Conservation (phyloP, 2,888 invertebrate species). For the Drosophila kanekoi region DNA sequence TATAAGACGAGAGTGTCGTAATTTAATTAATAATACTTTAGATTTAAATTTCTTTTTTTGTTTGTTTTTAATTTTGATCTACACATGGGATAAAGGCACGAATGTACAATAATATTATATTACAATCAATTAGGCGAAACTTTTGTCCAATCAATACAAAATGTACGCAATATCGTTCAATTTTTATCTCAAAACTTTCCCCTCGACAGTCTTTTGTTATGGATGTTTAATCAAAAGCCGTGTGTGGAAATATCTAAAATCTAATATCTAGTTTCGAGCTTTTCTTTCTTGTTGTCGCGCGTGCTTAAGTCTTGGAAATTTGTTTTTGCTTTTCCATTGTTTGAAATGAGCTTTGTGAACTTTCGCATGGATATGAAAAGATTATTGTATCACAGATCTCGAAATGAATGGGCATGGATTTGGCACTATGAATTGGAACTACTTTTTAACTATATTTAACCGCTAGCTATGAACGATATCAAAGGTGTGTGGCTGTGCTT, state of each 20-base stretch:
- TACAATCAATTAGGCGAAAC: conserved; percentile 8
- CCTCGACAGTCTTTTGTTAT: conserved; percentile 44
- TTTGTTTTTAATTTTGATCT: conserved; percentile 34
- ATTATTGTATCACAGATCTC: conserved; percentile 73
- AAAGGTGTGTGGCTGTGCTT: not conserved
- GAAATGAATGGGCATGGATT: conserved; percentile 56
- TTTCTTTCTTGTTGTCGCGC: conserved; percentile 10
- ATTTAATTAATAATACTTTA: not conserved
- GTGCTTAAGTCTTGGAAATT: too few relatives aligned
- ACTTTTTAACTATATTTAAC: not conserved
- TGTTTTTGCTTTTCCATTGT: not conserved
- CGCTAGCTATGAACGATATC: conserved; percentile 3
- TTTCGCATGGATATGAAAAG: conserved; percentile 57
- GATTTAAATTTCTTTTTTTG: conserved; percentile 1
- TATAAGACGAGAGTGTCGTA: conserved; percentile 36
- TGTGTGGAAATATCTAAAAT: conserved; percentile 1
- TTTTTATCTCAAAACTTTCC: conserved; percentile 27
- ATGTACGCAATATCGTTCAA: conserved; percentile 10
- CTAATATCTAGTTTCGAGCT: conserved; percentile 13
- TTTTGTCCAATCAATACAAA: conserved; percentile 29
- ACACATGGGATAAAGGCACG: conserved; percentile 52
- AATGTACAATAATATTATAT: conserved; percentile 54
- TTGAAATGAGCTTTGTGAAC: conserved; percentile 24
- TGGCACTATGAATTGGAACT: conserved; percentile 25
- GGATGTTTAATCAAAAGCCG: conserved; percentile 36